phyloP scores from a whole-genome alignment of 2,113 vertebrate species.

The Microcebus jonahi region DNA sequence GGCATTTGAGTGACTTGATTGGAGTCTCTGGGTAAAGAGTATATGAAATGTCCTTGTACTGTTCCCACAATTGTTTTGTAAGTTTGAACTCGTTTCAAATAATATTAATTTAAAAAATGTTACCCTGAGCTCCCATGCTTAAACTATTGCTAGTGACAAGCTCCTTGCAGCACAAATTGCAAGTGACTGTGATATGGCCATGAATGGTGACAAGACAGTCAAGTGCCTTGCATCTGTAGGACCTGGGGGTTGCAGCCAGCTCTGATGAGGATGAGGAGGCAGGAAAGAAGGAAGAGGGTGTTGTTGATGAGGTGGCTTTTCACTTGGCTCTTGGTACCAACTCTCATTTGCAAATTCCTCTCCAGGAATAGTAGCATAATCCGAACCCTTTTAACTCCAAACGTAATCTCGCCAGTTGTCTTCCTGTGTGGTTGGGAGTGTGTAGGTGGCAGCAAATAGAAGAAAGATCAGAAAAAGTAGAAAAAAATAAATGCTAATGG shows the following conservation, averaged over 20 bases:
- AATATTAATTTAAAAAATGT: background rate
- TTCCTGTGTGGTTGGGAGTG: constrained; percentile 42
- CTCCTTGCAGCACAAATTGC: background rate
- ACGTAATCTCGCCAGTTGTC: constrained; percentile 45
- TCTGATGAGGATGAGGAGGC: background rate
- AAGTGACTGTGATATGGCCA: background rate
- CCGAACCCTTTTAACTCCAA: constrained; percentile 55
- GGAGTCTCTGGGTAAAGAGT: background rate
- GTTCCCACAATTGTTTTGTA: background rate
- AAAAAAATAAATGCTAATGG: constrained; percentile 32
- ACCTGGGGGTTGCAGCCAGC: background rate
- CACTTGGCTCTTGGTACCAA: constrained; percentile 22
- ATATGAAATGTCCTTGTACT: background rate
- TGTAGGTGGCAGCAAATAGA: constrained; percentile 65
- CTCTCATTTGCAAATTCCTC: constrained; percentile 55
- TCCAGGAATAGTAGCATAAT: constrained; percentile 45
- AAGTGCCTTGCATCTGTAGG: background rate
- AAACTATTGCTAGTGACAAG: background rate
- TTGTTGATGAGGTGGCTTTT: background rate
- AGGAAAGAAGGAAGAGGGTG: background rate
- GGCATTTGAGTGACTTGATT: background rate
- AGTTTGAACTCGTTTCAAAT: constrained; percentile 37
- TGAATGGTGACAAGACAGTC: background rate
- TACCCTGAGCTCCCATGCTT: background rate
- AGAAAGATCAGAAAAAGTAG: constrained; percentile 48